Conservation (phyloP, 2,113 vertebrate genomes). For the Condylura cristata region DNA sequence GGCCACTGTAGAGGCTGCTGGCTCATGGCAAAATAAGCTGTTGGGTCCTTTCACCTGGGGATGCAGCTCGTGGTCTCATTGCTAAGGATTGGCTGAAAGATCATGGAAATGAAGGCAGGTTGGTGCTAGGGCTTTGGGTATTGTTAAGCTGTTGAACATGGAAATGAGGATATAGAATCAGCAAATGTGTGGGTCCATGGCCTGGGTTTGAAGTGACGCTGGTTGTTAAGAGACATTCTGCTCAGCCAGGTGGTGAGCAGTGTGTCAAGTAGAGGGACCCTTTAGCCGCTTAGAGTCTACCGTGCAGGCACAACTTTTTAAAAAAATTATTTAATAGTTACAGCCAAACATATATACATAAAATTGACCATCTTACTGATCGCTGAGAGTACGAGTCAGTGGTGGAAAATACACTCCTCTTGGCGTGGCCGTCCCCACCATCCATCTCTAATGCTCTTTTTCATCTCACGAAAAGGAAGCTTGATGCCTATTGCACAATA, state of each 20-base stretch:
- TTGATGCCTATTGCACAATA: not conserved
- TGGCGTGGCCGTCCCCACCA: not conserved
- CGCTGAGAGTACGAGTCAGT: not conserved
- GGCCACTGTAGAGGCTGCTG: not conserved
- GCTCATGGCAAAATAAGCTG: fast-evolving
- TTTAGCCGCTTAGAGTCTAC: not conserved
- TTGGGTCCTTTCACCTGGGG: not conserved
- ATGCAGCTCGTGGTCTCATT: not conserved
- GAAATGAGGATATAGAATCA: not conserved
- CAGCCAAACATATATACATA: not conserved
- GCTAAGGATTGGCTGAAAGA: not conserved
- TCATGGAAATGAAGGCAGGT: not conserved
- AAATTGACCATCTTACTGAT: not conserved
- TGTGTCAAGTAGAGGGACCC: not conserved
- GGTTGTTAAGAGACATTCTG: fast-evolving
- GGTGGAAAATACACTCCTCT: not conserved
- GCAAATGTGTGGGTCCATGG: not conserved
- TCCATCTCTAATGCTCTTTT: not conserved
- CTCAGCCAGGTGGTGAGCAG: not conserved
- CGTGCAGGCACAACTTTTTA: not conserved
- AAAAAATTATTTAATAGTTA: not conserved
- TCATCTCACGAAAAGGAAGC: not conserved
- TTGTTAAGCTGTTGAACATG: too few species aligned
- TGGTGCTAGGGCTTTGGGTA: too few species aligned
- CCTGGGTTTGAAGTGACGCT: not conserved